Evolutionary conservation across 2,888 invertebrate species (phyloP), one percentile per base, ranked within the genome.

Genomic region (Dryobotodes eremita): DNA sequence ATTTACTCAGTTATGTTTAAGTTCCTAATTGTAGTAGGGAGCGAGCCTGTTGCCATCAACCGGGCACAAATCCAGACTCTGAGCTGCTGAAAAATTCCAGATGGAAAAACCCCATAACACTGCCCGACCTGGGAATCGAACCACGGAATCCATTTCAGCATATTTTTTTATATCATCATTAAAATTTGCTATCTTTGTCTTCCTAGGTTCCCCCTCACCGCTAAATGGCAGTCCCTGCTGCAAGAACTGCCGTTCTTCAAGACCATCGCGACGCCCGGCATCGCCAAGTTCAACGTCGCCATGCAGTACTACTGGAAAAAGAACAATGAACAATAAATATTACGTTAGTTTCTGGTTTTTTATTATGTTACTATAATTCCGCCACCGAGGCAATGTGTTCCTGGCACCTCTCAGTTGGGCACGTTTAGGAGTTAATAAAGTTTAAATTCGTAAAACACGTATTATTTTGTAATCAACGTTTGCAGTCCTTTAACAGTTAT

Each of bases 261-360:
- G 46, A 66, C 69, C 3, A 84, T 86, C 55, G 65, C 66, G 5
- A n/a, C 73, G 20, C 84, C 84, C 23, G 84, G 86, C 48, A 78
- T 78, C 59, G 75, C 75, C 1, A 71, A 69, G 53, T 79, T 84
- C 26, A 64, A 72, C 13, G 8, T 36, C 13, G 53, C 66, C 2
- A 77, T 84, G 86, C 79, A 79, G 23, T 36, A 65, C 53, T 65
- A 55, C 65, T 83, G 86, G 83, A n/a, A 66, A 46, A 83, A 71
- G 53, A 82, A 79, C 50, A 83, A 72, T 36, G 6, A 65, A 36
- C 48, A 79, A 78, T 82, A 82, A 83, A 80, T 42, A 31, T 55
- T 53, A 50, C 42, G 11, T 42, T 81, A 8, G 31, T 55, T 53
- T 61, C n/a, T 65, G 0, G 2, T 53, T 68, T 64, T 53, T 70